Evolutionary conservation across 1,140 invertebrate species (phyloP).

Genomic region (Aphelenchoides fujianensis): DNA sequence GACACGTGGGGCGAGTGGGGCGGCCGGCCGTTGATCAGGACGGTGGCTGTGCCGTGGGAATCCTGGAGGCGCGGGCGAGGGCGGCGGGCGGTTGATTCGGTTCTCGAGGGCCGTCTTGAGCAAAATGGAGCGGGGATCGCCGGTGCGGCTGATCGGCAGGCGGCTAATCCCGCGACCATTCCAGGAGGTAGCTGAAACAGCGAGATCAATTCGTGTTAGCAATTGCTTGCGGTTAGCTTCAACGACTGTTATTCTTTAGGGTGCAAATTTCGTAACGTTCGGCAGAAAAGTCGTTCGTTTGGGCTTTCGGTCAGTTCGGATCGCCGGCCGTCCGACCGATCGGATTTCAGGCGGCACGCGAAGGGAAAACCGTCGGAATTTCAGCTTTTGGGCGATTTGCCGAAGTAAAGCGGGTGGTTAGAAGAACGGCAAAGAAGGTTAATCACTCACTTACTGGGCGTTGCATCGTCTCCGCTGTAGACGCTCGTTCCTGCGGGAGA

Average conservation of each 20-base stretch:
- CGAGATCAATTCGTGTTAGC: not conserved
- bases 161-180: constrained; percentile 19
- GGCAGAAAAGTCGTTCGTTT: constrained; percentile 4
- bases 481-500: not conserved
- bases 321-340: not conserved
- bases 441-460: constrained; percentile 31
- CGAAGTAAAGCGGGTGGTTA: not conserved
- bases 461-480: not conserved
- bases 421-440: constrained; percentile 11
- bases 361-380: too few relatives aligned
- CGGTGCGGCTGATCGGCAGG: not conserved
- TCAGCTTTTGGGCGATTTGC: not conserved
- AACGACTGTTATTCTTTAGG: not conserved
- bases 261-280: not conserved
- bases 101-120: constrained; percentile 55
- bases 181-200: constrained; percentile 25
- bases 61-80: not conserved
- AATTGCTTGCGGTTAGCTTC: constrained; percentile 6
- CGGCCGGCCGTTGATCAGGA: not conserved
- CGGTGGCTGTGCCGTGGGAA: not conserved
- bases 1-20: not conserved
- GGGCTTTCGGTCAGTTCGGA: not conserved
- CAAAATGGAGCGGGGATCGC: constrained; percentile 20
- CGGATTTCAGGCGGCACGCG: not conserved
- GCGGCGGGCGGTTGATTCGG: constrained; percentile 27